A percentile compares a stretch with the other conserved stretches of the same genome.
Evolutionary conservation across 2,888 invertebrate species (phyloP).

Genomic region (Amphiduros pacificus): DNA sequence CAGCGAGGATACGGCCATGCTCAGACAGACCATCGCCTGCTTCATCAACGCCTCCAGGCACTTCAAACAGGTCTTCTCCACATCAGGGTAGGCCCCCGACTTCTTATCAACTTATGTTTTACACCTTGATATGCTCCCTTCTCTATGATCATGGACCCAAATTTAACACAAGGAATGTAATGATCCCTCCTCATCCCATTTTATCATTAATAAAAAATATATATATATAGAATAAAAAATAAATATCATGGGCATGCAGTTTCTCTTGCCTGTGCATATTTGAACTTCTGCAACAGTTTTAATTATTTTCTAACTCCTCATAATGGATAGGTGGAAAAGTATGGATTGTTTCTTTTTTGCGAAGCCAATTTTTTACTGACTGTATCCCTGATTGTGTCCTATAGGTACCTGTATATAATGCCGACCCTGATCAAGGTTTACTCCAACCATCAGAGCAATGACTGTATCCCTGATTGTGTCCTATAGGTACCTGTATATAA

Average conservation of each 20-base stretch:
- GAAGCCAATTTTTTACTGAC: too few relatives aligned
- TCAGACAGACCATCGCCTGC: slow-evolving; percentile 93
- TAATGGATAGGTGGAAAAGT: not conserved
- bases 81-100: slow-evolving; percentile 1
- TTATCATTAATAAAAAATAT: too few relatives aligned
- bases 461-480: too few relatives aligned
- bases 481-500: slow-evolving; percentile 87
- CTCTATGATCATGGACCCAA: too few relatives aligned
- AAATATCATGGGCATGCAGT: too few relatives aligned
- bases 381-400: too few relatives aligned
- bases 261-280: too few relatives aligned
- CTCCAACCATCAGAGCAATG: slow-evolving; percentile 97
- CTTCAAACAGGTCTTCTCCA: slow-evolving; percentile 84
- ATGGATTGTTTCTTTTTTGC: not conserved
- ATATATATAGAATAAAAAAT: too few relatives aligned
- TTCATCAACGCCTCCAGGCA: slow-evolving; percentile 88
- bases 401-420: slow-evolving; percentile 92
- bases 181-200: too few relatives aligned
- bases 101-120: not conserved
- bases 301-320: not conserved
- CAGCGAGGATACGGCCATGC: slow-evolving; percentile 93
- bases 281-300: too few relatives aligned
- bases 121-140: too few relatives aligned
- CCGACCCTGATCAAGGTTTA: slow-evolving; percentile 95
- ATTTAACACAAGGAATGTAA: too few relatives aligned